A percentile compares a stretch with the other conserved stretches of the same genome.
phyloP scores from a whole-genome alignment of 2,113 vertebrate genomes.

The Seriola rivoliana region DNA sequence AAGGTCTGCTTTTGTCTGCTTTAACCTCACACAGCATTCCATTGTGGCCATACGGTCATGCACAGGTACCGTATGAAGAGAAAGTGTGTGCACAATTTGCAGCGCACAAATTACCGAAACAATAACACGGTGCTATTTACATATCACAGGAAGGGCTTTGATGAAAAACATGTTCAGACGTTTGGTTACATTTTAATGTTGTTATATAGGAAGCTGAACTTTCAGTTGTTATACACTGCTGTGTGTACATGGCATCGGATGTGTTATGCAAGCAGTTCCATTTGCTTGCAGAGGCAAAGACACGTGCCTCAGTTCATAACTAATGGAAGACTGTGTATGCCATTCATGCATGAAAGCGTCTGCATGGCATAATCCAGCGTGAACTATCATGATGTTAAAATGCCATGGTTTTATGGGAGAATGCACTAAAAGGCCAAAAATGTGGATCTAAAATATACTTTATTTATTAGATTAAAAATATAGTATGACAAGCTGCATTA shows the following conservation, averaged over 20 bases:
- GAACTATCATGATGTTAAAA: slow-evolving; percentile 60
- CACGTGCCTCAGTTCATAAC: slow-evolving; percentile 81
- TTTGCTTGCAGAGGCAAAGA: slow-evolving; percentile 74
- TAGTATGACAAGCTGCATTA: not conserved
- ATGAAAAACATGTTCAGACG: not conserved
- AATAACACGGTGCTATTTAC: not conserved
- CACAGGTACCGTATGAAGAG: slow-evolving; percentile 13
- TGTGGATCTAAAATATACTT: not conserved
- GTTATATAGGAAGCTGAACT: slow-evolving; percentile 36
- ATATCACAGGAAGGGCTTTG: not conserved
- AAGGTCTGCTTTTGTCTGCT: slow-evolving; percentile 65
- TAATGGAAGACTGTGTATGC: slow-evolving; percentile 79
- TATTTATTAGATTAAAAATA: slow-evolving; percentile 1
- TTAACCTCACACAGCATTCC: slow-evolving; percentile 50
- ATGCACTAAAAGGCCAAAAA: slow-evolving; percentile 33
- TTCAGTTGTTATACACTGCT: slow-evolving; percentile 39
- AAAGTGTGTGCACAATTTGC: not conserved
- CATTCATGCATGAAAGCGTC: slow-evolving; percentile 77
- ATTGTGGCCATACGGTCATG: slow-evolving; percentile 35
- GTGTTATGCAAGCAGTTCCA: slow-evolving; percentile 77
- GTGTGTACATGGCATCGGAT: slow-evolving; percentile 55
- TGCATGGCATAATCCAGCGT: slow-evolving; percentile 67
- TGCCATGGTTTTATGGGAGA: slow-evolving; percentile 28
- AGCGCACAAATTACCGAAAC: not conserved
- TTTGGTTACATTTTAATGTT: slow-evolving; percentile 20